Evolutionary conservation across 2,797 vertebrate genomes (phyloP).

Genomic region (Ptychobarbus kaznakovi): DNA sequence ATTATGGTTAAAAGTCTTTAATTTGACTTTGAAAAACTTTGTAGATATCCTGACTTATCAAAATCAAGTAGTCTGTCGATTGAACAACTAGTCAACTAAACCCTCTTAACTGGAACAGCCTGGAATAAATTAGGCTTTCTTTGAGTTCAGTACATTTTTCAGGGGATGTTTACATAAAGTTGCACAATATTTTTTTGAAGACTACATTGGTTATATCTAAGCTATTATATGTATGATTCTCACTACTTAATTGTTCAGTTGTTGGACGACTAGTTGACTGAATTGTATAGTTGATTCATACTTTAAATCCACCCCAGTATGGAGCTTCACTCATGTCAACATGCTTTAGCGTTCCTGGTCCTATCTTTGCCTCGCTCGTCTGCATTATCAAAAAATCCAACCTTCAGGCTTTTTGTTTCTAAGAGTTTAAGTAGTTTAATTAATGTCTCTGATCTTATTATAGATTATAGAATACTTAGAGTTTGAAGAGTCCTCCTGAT

Average conservation of each 20-base stretch:
- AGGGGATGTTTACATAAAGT: neutral
- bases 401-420: constrained; percentile 41
- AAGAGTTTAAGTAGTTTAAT: constrained; percentile 46
- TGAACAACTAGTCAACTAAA: too few relatives aligned
- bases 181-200: neutral
- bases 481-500: constrained; percentile 46
- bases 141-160: neutral
- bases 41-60: too few relatives aligned
- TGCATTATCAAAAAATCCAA: constrained; percentile 7
- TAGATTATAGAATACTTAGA: constrained; percentile 37
- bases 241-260: neutral
- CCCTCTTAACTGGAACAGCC: too few relatives aligned
- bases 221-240: neutral
- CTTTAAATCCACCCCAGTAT: neutral
- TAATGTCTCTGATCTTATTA: constrained; percentile 49
- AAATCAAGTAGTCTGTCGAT: too few relatives aligned
- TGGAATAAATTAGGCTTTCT: too few relatives aligned
- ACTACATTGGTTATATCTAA: neutral
- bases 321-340: constrained; percentile 8
- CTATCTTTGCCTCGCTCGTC: neutral
- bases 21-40: too few relatives aligned
- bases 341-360: neutral
- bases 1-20: too few relatives aligned
- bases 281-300: neutral
- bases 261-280: neutral